Evolutionary conservation across 2,113 vertebrate genomes (phyloP), one percentile per base, ranked within the genome.

Genomic region (Otocyon megalotis): DNA sequence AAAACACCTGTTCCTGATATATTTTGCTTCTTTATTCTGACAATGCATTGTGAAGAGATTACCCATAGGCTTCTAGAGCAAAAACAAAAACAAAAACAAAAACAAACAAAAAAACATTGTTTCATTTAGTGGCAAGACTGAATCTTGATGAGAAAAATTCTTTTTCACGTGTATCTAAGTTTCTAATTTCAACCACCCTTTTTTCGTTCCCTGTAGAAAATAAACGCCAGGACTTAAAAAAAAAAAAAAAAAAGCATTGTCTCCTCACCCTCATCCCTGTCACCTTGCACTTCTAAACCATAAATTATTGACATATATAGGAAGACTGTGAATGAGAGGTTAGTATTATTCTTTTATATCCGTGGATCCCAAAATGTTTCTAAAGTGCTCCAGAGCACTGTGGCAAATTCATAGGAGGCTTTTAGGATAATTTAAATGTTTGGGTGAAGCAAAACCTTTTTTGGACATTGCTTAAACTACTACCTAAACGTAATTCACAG

Each of bases 1-100:
- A 62, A 97, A 97, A 96, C 92, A 97, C 69, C 92, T 96, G 84
- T 93, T 96, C 9, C 63, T 96, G 58, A 90, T 88, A 93, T 80
- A 95, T 87, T 80, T 93, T 87, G 95, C 93, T 88, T 35, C 53
- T 88, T 92, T 92, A 65, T 17, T 87, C 48, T 69, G 26, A 28
- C 13, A 80, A 96, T 16, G 28, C 74, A 43, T 87, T 84, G 63
- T 74, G 80, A 89, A 63, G 50, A 87, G 62, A 69, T 26, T n/a
- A 84, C 58, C 30, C 35, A 84, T 53, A 60, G 89, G 32, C 43
- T 96, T 89, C 32, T 30, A 26, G 79, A 80, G 54, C 26, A 69
- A 93, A 81, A 43, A 63, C 32, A 93, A 84, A 69, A 62, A 10
- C 54, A 54, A 43, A 5, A 43, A 63, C 32, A 93, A 84, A 69